Percentiles rank a stretch among this genome's conserved stretches.
Evolutionary conservation across 2,797 vertebrate genomes (phyloP).

Genomic region (Poecilia gillii): DNA sequence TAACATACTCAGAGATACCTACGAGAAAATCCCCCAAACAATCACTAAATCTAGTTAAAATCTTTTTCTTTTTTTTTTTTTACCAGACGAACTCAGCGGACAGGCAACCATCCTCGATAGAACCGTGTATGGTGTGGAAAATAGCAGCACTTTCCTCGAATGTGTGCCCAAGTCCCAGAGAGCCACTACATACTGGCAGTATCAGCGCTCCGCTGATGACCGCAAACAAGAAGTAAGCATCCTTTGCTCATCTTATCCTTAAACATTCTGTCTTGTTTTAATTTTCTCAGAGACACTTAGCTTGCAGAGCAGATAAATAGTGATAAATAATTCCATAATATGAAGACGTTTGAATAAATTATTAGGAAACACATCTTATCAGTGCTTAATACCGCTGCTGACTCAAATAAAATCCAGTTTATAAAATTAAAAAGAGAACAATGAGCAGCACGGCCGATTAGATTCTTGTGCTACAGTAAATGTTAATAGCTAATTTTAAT

Average conservation of each 20-base stretch:
- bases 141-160: constrained; percentile 97
- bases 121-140: constrained; percentile 96
- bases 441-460: background rate
- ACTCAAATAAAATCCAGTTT: background rate
- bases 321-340: background rate
- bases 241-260: background rate
- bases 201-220: constrained; percentile 88
- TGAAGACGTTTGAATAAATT: background rate
- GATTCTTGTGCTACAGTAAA: constrained; percentile 4
- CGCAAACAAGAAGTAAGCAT: constrained; percentile 89
- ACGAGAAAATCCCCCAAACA: background rate
- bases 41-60: background rate
- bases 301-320: constrained; percentile 5
- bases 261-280: background rate
- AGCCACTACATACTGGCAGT: constrained; percentile 94
- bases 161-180: constrained; percentile 96
- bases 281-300: constrained; percentile 1
- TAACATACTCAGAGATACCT: background rate
- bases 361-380: constrained; percentile 5
- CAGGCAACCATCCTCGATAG: constrained; percentile 86
- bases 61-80: constrained; percentile 3
- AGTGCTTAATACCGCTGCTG: background rate
- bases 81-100: constrained; percentile 86
- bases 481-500: constrained; percentile 11
- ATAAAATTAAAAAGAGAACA: constrained; percentile 15